Conservation (phyloP, 2,888 invertebrate genomes). For the Drosophila kanekoi region DNA sequence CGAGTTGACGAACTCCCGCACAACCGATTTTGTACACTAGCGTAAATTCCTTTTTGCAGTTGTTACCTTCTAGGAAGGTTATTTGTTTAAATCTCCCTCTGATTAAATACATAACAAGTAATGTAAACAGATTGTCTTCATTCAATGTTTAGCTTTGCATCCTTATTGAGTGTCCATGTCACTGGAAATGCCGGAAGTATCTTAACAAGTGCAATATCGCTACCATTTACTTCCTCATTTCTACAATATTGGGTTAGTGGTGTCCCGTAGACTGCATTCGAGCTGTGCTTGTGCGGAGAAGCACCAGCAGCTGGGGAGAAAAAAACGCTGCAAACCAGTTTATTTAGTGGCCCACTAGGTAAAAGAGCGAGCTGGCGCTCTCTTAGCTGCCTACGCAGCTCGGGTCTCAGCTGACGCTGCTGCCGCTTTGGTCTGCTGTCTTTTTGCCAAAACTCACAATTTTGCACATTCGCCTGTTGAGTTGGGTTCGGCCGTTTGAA, state of each 20-base stretch:
- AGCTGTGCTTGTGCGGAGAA: conserved; percentile 20
- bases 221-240: conserved; percentile 67
- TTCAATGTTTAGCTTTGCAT: conserved; percentile 21
- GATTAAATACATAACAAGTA: conserved; percentile 79
- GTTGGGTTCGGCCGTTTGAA: conserved; percentile 60
- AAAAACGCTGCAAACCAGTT: conserved; percentile 62
- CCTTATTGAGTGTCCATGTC: conserved; percentile 41
- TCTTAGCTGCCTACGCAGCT: conserved; percentile 51
- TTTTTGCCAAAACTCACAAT: conserved; percentile 61
- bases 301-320: conserved; percentile 12
- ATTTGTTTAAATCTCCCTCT: conserved; percentile 74
- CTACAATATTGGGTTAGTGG: conserved; percentile 64
- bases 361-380: conserved; percentile 61
- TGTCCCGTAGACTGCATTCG: conserved; percentile 41
- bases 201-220: conserved; percentile 21
- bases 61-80: conserved; percentile 59
- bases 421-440: conserved; percentile 23
- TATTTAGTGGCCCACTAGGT: conserved; percentile 40
- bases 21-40: conserved; percentile 8
- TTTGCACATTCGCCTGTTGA: conserved; percentile 72
- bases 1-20: background rate
- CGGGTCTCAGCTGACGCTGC: conserved; percentile 40
- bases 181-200: conserved; percentile 58
- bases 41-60: conserved; percentile 26
- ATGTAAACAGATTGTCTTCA: conserved; percentile 36